phyloP scores from a whole-genome alignment of 2,888 invertebrate genomes.

The Cryptocheilus praepositus region DNA sequence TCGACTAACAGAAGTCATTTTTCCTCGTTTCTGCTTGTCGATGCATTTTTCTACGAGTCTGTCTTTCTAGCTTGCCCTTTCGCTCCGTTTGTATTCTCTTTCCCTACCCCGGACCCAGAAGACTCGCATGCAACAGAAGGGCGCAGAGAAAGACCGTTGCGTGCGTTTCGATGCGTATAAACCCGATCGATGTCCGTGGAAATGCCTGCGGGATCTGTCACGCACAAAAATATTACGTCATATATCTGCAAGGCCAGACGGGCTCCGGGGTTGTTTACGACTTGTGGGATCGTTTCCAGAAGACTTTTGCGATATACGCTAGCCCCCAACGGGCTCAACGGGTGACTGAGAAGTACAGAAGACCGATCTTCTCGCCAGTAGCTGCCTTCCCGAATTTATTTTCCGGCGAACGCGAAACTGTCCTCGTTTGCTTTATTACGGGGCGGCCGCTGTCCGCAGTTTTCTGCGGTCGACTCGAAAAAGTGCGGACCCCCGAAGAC shows the following conservation, averaged over 20 bases:
- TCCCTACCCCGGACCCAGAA: neutral
- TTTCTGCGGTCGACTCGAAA: too few species aligned
- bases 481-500: slow-evolving; percentile 1
- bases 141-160: slow-evolving; percentile 34
- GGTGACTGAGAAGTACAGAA: slow-evolving; percentile 55
- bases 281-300: slow-evolving; percentile 69
- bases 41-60: neutral
- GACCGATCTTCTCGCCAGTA: slow-evolving; percentile 48
- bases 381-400: slow-evolving; percentile 45
- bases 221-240: slow-evolving; percentile 70
- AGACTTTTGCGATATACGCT: slow-evolving; percentile 62
- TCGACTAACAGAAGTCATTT: slow-evolving; percentile 17
- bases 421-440: slow-evolving; percentile 58
- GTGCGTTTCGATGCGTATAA: slow-evolving; percentile 54
- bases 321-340: slow-evolving; percentile 48
- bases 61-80: neutral
- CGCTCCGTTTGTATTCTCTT: neutral
- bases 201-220: slow-evolving; percentile 66
- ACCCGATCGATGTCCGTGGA: slow-evolving; percentile 63
- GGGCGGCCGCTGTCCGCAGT: slow-evolving; percentile 10
- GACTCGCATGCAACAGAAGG: slow-evolving; percentile 6
- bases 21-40: slow-evolving; percentile 15
- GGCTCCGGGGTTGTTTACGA: slow-evolving; percentile 67
- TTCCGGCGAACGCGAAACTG: slow-evolving; percentile 47
- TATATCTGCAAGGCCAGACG: slow-evolving; percentile 66